Conservation (phyloP, 1,140 invertebrate genomes). For the Cydia strobilella region DNA sequence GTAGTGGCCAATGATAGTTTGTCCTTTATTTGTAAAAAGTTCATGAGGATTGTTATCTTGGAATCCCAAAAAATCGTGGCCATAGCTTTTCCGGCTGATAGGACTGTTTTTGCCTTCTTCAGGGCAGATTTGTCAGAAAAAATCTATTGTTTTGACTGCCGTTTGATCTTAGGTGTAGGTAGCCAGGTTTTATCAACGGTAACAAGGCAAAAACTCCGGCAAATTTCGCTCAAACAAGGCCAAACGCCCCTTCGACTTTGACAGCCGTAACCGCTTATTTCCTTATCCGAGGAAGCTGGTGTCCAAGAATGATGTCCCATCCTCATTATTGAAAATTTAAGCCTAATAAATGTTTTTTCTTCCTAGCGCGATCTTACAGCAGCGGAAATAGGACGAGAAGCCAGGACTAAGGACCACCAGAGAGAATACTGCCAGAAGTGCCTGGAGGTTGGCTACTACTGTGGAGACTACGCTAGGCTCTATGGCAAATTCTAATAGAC, state of each 20-base stretch:
- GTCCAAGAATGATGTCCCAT: too few species aligned
- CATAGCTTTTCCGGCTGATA: slow-evolving; percentile 52
- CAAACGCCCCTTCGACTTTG: too few species aligned
- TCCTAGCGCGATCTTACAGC: slow-evolving; percentile 12
- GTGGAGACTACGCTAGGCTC: slow-evolving; percentile 14
- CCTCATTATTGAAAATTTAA: too few species aligned
- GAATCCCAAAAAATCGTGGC: slow-evolving; percentile 32
- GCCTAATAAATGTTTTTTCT: neutral
- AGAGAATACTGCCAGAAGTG: slow-evolving; percentile 23
- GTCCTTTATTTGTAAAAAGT: slow-evolving; percentile 34
- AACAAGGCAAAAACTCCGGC: too few species aligned
- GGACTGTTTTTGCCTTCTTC: too few species aligned
- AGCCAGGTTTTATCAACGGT: too few species aligned
- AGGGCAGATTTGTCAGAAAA: too few species aligned
- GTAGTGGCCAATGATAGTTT: slow-evolving; percentile 36
- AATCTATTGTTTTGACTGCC: too few species aligned
- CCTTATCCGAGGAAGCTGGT: too few species aligned
- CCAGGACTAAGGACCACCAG: slow-evolving; percentile 11
- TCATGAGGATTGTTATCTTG: slow-evolving; percentile 26
- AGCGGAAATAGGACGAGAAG: neutral
- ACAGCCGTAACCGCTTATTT: too few species aligned
- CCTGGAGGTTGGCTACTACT: slow-evolving; percentile 18
- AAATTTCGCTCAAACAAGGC: too few species aligned
- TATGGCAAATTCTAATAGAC: neutral
- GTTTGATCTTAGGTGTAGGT: too few species aligned